Evolutionary conservation across 2,113 vertebrate species (phyloP).

Genomic region (chimpanzee (Pan troglodytes)): DNA sequence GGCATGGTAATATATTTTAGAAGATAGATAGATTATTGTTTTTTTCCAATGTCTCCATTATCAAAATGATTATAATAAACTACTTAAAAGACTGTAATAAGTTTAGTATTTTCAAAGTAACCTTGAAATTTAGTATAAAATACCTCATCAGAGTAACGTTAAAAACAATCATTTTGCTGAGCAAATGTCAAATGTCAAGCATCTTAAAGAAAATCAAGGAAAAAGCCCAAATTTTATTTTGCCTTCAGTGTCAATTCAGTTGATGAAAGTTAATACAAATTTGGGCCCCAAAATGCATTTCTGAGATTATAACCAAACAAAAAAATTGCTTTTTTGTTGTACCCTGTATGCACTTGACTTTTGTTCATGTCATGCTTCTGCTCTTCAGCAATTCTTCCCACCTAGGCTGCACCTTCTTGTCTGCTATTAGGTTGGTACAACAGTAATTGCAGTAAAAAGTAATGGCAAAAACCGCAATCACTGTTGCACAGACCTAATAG

Average conservation of each 20-base stretch:
- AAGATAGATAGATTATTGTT: neutral
- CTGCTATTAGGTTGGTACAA: neutral
- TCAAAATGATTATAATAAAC: neutral
- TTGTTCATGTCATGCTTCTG: neutral
- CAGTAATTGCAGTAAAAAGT: no score
- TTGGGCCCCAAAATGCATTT: neutral
- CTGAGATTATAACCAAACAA: neutral
- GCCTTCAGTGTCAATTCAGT: neutral
- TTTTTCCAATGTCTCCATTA: neutral
- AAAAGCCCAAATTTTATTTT: neutral
- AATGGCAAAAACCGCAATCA: no score
- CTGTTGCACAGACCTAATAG: no score
- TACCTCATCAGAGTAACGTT: neutral
- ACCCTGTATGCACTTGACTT: neutral
- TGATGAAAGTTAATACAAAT: neutral
- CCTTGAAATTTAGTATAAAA: neutral
- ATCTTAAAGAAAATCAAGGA: neutral
- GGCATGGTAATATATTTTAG: neutral
- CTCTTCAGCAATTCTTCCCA: neutral
- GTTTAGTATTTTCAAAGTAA: neutral
- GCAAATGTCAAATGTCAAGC: neutral
- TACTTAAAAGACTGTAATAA: neutral
- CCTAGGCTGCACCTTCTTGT: neutral
- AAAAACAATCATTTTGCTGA: conserved; percentile 3
- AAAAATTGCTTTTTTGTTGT: neutral